Percentiles rank a stretch among this genome's conserved stretches.
Conservation (phyloP, 1,140 invertebrate genomes). For the Papilio helenus region DNA sequence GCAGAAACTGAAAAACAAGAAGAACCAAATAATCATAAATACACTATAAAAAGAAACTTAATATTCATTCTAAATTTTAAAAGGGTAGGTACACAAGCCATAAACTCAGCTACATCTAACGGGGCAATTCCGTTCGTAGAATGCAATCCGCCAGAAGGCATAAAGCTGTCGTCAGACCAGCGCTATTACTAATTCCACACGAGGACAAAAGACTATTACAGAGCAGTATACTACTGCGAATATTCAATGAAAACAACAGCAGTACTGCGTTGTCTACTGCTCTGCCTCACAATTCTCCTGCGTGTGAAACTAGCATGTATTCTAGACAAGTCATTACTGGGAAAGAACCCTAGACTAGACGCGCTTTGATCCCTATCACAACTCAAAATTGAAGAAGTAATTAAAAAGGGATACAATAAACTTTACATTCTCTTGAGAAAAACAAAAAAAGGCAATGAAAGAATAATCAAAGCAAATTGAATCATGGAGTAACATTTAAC, state of each 20-base stretch:
- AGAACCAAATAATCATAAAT: neutral
- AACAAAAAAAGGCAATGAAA: neutral
- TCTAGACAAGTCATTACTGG: slow-evolving; percentile 23
- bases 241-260: neutral
- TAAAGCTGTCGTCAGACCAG: neutral
- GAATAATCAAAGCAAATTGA: neutral
- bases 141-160: slow-evolving; percentile 12
- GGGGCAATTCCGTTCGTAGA: slow-evolving; percentile 5
- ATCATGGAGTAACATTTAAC: neutral
- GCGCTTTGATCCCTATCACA: slow-evolving; percentile 6
- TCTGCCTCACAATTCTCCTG: neutral
- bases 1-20: too few species aligned
- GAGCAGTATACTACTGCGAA: neutral
- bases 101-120: neutral
- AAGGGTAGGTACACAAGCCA: neutral
- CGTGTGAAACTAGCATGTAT: neutral
- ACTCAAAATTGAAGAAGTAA: neutral
- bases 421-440: neutral
- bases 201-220: neutral
- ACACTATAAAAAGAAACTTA: neutral
- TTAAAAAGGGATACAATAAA: neutral
- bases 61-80: neutral
- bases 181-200: neutral
- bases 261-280: neutral
- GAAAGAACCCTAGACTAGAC: slow-evolving; percentile 12